Evolutionary conservation across 2,797 vertebrate genomes (phyloP).

Genomic region (Uromys caudimaculatus): DNA sequence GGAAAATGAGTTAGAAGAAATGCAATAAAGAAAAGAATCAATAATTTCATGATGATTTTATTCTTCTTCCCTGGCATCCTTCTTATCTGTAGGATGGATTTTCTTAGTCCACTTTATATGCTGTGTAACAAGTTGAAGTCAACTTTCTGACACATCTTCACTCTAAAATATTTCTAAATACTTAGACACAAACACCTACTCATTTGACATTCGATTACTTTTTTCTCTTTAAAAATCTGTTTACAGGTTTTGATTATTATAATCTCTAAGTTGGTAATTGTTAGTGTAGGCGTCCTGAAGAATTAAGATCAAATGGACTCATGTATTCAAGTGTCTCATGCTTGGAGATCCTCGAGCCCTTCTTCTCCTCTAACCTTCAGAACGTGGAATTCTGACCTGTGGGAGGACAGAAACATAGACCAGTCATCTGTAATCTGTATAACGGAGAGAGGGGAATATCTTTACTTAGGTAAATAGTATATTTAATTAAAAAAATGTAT

Average conservation of each 20-base stretch:
- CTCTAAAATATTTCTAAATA: conserved; percentile 51
- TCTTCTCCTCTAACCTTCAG: conserved; percentile 70
- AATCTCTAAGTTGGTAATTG: conserved; percentile 65
- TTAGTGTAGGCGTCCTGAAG: conserved; percentile 30
- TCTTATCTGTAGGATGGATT: conserved; percentile 59
- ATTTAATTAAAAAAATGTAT: not conserved
- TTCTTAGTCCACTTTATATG: conserved; percentile 19
- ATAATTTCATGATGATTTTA: conserved; percentile 60
- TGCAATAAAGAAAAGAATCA: conserved; percentile 23
- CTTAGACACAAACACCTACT: conserved; percentile 15
- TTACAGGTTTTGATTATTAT: conserved; percentile 55
- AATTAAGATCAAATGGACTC: conserved; percentile 63
- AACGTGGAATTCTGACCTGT: conserved; percentile 70
- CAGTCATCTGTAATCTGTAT: conserved; percentile 59
- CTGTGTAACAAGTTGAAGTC: conserved; percentile 56
- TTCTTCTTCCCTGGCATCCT: conserved; percentile 5
- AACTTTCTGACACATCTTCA: conserved; percentile 58
- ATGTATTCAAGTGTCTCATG: conserved; percentile 36
- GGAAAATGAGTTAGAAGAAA: conserved; percentile 45
- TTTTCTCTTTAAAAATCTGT: conserved; percentile 58
- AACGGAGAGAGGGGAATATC: conserved; percentile 61
- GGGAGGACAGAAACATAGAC: conserved; percentile 62
- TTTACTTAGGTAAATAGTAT: conserved; percentile 63
- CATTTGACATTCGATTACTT: conserved; percentile 17
- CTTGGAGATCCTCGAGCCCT: conserved; percentile 46